These are phyloP conservation scores for Arizona elegans DNA, from an alignment of 2,113 vertebrate species.

Conservation along the genomic window DNA sequence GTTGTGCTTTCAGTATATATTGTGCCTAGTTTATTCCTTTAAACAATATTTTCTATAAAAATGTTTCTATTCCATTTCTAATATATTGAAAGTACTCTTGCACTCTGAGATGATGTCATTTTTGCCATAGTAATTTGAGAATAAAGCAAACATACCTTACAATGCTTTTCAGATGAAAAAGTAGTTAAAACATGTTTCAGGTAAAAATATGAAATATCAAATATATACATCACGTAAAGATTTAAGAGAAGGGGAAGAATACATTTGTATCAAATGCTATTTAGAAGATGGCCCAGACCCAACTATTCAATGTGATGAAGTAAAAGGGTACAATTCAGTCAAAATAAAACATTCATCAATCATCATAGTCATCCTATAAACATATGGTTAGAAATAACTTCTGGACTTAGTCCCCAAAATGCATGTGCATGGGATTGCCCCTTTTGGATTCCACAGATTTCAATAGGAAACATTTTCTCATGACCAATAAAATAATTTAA, in stretches of 20 bases:
- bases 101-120: slow-evolving; percentile 37
- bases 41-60: slow-evolving; percentile 49
- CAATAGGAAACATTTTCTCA: not conserved
- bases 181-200: slow-evolving; percentile 57
- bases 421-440: not conserved
- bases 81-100: slow-evolving; percentile 42
- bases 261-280: slow-evolving; percentile 48
- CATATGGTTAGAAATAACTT: not conserved
- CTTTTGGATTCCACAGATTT: not conserved
- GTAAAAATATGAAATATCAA: slow-evolving; percentile 43
- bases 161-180: slow-evolving; percentile 14
- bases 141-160: slow-evolving; percentile 27
- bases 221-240: slow-evolving; percentile 41
- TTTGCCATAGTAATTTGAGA: slow-evolving; percentile 34
- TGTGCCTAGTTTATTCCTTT: slow-evolving; percentile 32
- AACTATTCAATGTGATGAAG: slow-evolving; percentile 40
- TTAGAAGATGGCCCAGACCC: slow-evolving; percentile 56
- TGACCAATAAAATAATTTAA: not conserved
- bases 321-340: not conserved
- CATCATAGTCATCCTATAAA: not conserved
- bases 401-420: not conserved
- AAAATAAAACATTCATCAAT: slow-evolving; percentile 4
- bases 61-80: slow-evolving; percentile 41
- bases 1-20: slow-evolving; percentile 6
- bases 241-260: slow-evolving; percentile 43